A percentile compares a stretch with the other conserved stretches of the same genome.
These are phyloP conservation scores for Paradoxurus hermaphroditus DNA, from an alignment of 2,113 vertebrate genomes.

Conservation along the genomic window DNA sequence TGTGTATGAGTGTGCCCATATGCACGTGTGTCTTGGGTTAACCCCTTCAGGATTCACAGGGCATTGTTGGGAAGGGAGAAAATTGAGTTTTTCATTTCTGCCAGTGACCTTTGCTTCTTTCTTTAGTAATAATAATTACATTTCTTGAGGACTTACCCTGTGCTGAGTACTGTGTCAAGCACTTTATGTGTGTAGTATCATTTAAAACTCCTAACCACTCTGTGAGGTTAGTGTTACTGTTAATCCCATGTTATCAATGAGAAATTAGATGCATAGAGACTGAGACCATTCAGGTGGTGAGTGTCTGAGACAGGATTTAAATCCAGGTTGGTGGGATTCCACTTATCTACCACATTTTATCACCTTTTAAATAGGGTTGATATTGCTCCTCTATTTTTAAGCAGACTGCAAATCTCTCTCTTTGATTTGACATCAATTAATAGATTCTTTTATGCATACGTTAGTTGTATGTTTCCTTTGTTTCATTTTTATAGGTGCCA, in stretches of 20 bases:
- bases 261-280: not conserved
- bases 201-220: not conserved
- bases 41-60: slow-evolving; percentile 23
- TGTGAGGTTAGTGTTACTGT: not conserved
- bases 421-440: not conserved
- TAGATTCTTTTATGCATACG: not conserved
- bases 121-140: not conserved
- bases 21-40: not conserved
- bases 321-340: no score
- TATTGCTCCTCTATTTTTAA: not conserved
- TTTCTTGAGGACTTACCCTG: not conserved
- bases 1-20: not conserved
- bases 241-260: not conserved
- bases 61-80: not conserved
- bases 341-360: not conserved
- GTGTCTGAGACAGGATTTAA: not conserved
- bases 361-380: no score
- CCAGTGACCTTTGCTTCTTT: not conserved
- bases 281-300: not conserved
- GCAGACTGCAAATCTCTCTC: not conserved
- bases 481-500: not conserved
- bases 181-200: not conserved
- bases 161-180: not conserved
- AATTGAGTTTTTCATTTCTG: not conserved
- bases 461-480: not conserved